Evolutionary conservation across 1,140 invertebrate genomes (phyloP), one percentile per base, ranked within the genome.

Genomic region (Pygmarrhopalites habei): DNA sequence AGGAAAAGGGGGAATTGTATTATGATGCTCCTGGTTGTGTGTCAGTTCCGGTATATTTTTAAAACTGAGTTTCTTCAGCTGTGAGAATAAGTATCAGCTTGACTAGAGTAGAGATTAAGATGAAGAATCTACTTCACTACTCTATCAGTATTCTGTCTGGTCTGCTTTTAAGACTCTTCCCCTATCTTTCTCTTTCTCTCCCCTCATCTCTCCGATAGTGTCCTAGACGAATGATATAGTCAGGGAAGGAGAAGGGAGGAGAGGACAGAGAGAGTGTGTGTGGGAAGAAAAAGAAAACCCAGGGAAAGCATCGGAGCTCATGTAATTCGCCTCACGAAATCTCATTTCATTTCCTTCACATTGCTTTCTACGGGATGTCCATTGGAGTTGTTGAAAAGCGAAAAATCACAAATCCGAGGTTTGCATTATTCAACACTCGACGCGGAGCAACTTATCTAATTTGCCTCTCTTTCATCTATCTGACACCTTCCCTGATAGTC

Each of bases 311-410:
- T 56, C 39, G 19, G 58, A 64, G n/a, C 62, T 58, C 56, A 64
- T 64, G 32, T 47, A 56, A 65, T 65, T 65, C 63, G 58, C 41
- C 49, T 65, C 63, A 65, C 63, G 63, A 65, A 65, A 65, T 65
- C 63, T 65, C 58, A 65, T 65, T 65, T 58, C 43, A 62, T 58
- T 32, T 49, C 28, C 52, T 55, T 39, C 46, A 49, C 23, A 26
- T 64, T 39, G 35, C 41, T 46, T 58, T 64, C 30, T 23, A 35
- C 32, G 14, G n/a, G 17, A 39, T 60, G 46, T 60, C 59, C 59
- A 60, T 60, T 60, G 51, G 43, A 52, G 49, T 7, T 26, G 49
- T n/a, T 14, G 12, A 23, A 41, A 32, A 28, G 5, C 19, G 59
- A 35, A 32, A 41, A 60, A 26, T 55, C 51, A 55, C 51, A 29